Conservation (phyloP, 2,888 invertebrate genomes). For the Brachyopa scutellaris region DNA sequence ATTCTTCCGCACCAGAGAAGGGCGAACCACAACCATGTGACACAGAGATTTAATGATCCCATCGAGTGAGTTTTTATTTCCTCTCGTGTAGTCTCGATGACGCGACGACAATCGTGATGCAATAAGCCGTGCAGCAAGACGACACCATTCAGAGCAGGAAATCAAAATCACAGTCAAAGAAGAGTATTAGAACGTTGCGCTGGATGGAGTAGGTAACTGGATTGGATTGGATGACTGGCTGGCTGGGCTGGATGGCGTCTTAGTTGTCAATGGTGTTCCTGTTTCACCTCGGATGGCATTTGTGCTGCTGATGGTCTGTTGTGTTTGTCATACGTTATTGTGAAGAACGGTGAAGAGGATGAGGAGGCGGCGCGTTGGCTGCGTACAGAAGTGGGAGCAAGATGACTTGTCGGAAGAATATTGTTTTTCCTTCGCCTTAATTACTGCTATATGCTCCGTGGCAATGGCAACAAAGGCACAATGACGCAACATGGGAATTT, state of each 20-base stretch:
- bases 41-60: constrained; percentile 69
- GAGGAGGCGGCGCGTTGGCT: too few relatives aligned
- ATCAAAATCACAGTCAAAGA: constrained; percentile 20
- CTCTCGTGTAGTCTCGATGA: constrained; percentile 25
- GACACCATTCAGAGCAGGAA: constrained; percentile 61
- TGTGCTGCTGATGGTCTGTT: not conserved
- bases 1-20: constrained; percentile 25
- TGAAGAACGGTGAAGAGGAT: not conserved
- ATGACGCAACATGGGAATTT: constrained; percentile 54
- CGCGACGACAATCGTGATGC: constrained; percentile 59
- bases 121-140: constrained; percentile 57
- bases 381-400: too few relatives aligned
- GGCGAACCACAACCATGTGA: constrained; percentile 36
- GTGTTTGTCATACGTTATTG: constrained; percentile 45
- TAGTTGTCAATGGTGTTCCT: constrained; percentile 39
- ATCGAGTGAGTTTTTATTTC: constrained; percentile 66
- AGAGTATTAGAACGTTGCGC: constrained; percentile 52
- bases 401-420: constrained; percentile 54
- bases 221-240: constrained; percentile 4
- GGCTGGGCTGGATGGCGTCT: constrained; percentile 31
- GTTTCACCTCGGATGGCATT: constrained; percentile 4
- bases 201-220: too few relatives aligned
- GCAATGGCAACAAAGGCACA: not conserved
- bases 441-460: constrained; percentile 17
- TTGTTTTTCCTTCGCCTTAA: constrained; percentile 52